These are phyloP conservation scores for Rhynchomys soricoides DNA, from an alignment of 2,113 vertebrate genomes.

Conservation along the genomic window DNA sequence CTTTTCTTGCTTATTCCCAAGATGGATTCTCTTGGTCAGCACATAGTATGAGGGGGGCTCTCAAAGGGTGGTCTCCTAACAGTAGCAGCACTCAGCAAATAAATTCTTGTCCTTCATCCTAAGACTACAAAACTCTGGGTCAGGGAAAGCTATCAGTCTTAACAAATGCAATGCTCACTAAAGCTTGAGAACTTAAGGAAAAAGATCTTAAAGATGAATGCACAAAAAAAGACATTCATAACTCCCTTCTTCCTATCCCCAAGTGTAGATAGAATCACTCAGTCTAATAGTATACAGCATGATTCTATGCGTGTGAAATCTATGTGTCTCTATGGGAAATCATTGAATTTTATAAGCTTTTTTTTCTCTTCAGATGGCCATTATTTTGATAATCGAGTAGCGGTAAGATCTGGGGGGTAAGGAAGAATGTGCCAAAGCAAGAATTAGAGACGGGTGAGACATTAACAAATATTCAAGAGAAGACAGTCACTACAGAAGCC, in stretches of 20 bases:
- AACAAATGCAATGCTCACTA: not conserved
- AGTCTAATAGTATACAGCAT: not conserved
- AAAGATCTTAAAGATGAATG: not conserved
- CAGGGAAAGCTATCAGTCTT: not conserved
- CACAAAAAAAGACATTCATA: not conserved
- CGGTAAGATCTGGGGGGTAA: not conserved
- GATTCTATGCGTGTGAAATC: not conserved
- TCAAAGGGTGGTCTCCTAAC: not conserved
- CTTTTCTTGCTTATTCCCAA: not conserved
- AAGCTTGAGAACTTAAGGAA: not conserved
- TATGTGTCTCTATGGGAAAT: not conserved
- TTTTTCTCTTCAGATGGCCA: not conserved
- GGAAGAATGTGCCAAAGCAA: not conserved
- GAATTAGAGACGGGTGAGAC: not conserved
- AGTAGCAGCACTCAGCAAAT: not conserved
- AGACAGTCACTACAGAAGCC: not conserved
- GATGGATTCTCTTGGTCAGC: not conserved
- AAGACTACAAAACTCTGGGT: not conserved
- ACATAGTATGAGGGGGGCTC: accelerated
- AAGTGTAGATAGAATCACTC: not conserved
- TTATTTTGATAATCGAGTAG: not conserved
- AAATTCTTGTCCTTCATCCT: not conserved
- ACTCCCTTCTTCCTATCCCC: not conserved
- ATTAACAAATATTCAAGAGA: not conserved
- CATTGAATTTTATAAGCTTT: not conserved